Conservation (phyloP, 1,140 invertebrate species). For the Temnothorax curvispinosus region DNA sequence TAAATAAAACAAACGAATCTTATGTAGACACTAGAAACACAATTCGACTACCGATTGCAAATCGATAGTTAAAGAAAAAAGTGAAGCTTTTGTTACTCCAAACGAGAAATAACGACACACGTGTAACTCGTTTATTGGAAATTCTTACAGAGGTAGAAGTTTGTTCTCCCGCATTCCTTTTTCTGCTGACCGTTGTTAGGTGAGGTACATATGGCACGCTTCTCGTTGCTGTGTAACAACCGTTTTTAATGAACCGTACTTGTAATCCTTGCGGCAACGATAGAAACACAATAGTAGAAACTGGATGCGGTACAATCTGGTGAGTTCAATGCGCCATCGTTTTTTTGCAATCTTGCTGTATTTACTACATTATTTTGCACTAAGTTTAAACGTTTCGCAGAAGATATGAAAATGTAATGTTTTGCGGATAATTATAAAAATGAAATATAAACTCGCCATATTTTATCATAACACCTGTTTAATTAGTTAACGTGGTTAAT, state of each 20-base stretch:
- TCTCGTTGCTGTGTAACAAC: constrained; percentile 55
- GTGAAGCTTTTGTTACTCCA: neutral
- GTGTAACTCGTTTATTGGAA: constrained; percentile 27
- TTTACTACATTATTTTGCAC: neutral
- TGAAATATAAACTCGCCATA: neutral
- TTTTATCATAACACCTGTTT: neutral
- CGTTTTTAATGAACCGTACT: constrained; percentile 66
- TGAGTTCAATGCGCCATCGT: neutral
- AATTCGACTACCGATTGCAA: constrained; percentile 9
- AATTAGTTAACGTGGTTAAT: neutral
- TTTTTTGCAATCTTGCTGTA: neutral
- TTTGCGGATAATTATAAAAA: neutral
- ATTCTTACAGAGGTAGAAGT: constrained; percentile 32
- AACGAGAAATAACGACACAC: neutral
- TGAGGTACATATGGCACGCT: constrained; percentile 7
- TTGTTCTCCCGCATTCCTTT: neutral
- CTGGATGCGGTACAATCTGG: constrained; percentile 24
- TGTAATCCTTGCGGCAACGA: constrained; percentile 48
- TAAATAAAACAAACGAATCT: constrained; percentile 22
- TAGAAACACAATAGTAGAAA: constrained; percentile 42
- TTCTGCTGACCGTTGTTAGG: constrained; percentile 47
- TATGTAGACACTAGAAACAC: neutral
- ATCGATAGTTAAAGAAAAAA: constrained; percentile 30
- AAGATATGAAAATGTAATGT: neutral
- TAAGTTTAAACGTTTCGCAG: neutral